These are phyloP conservation scores for Drosophila repletoides DNA, from an alignment of 1,140 invertebrate genomes.

Conservation along the genomic window DNA sequence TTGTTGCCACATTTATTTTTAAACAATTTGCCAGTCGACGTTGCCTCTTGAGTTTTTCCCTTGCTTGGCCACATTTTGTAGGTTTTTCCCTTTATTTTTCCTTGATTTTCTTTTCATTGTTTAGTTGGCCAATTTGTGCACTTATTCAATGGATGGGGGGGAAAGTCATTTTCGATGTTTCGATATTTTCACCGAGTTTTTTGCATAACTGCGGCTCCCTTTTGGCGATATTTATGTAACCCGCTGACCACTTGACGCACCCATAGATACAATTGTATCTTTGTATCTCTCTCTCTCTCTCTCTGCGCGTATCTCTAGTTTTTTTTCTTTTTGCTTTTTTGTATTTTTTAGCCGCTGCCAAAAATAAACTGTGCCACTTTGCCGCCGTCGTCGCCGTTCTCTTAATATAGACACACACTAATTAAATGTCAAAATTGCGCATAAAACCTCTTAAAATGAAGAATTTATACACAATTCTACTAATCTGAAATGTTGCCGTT, in stretches of 20 bases:
- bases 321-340: no score
- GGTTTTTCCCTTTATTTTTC: constrained; percentile 17
- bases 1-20: constrained; percentile 72
- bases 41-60: constrained; percentile 33
- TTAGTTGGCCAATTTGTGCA: constrained; percentile 42
- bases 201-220: constrained; percentile 69
- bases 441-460: constrained; percentile 55
- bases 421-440: constrained; percentile 76
- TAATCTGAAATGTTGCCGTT: constrained; percentile 46
- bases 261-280: constrained; percentile 59
- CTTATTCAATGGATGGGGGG: background rate
- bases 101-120: constrained; percentile 10
- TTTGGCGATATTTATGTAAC: constrained; percentile 47
- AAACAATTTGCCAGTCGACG: constrained; percentile 46
- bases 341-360: constrained; percentile 43
- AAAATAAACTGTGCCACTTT: constrained; percentile 69
- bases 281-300: constrained; percentile 1
- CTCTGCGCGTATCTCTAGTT: no score
- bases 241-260: constrained; percentile 39
- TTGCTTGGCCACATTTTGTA: constrained; percentile 33
- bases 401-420: constrained; percentile 57
- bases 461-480: constrained; percentile 62
- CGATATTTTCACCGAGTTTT: constrained; percentile 62
- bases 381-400: constrained; percentile 13
- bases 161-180: constrained; percentile 73